Conservation (phyloP, 2,888 invertebrate species). For the Rhamnusium bicolor region DNA sequence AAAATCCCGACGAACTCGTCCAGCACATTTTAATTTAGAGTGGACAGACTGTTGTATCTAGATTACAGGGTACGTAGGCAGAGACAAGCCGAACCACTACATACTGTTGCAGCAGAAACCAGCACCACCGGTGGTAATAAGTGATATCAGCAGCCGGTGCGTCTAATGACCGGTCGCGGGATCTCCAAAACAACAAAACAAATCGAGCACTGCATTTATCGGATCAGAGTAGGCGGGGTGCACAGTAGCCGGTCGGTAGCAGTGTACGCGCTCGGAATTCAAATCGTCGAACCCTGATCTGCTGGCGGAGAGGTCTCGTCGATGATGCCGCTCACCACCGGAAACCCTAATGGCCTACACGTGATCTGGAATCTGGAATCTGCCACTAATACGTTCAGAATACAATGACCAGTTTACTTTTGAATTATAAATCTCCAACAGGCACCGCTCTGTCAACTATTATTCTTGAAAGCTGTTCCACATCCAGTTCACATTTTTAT, state of each 20-base stretch:
- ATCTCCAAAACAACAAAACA: constrained; percentile 64
- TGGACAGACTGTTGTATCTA: constrained; percentile 31
- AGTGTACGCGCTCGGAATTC: constrained; percentile 67
- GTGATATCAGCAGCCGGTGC: constrained; percentile 57
- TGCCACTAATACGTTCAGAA: constrained; percentile 66
- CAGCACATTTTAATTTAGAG: constrained; percentile 37
- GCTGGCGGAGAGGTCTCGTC: constrained; percentile 34
- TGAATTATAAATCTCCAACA: constrained; percentile 59
- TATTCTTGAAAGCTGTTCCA: constrained; percentile 24
- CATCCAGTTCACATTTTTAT: constrained; percentile 29
- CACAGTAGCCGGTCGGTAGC: constrained; percentile 61
- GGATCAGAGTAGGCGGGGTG: constrained; percentile 69
- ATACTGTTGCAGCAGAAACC: constrained; percentile 43
- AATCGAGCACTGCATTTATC: constrained; percentile 68
- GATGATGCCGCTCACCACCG: constrained; percentile 61
- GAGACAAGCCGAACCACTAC: constrained; percentile 52
- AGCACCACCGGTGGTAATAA: constrained; percentile 55
- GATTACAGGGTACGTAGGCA: constrained; percentile 57
- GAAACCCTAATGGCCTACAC: constrained; percentile 71
- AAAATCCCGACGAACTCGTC: neutral
- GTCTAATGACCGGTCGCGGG: constrained; percentile 63
- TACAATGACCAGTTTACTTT: constrained; percentile 67
- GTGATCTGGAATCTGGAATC: constrained; percentile 70
- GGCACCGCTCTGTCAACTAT: constrained; percentile 26
- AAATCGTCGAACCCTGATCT: constrained; percentile 59